Evolutionary conservation across 1,140 invertebrate genomes (phyloP), one percentile per base, ranked within the genome.

Genomic region (Brachionus paranguensis): DNA sequence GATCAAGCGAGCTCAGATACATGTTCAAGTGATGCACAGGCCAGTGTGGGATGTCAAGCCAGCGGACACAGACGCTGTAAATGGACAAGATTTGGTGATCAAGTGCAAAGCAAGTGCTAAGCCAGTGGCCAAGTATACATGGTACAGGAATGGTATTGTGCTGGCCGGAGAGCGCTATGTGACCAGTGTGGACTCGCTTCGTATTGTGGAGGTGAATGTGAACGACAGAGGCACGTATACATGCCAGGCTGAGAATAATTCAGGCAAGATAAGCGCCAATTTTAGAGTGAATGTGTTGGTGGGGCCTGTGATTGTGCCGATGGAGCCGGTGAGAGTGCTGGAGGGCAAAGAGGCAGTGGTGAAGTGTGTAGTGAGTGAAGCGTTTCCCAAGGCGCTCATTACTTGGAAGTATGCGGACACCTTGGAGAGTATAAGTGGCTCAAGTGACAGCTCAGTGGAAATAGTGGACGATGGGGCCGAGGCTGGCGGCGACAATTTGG

Each of bases 381-480:
- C 78, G 5, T 81, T 81, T 64, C 78, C 78, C 20, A 81, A 81
- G 20, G 78, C 78, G n/a, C 0, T 17, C 29, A 81, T 81, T 7
- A 81, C 33, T 29, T 81, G 78, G 78, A 81, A 81, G 27, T 81
- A 64, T 41, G 78, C 78, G 11, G 78, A 81, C 27, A 64, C 50
- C 0, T 47, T 45, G 60, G 29, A 81, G 41, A 14, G 10, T n/a
- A 81, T 81, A 41, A 64, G 27, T 3, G 7, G 29, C 5, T 29
- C 24, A 6, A 81, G 20, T 33, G 72, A 76, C 41, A 72, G 2
- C 8, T 41, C 68, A 53, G 11, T 76, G n/a, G 6, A 50, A 50
- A 76, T 76, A 14, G 45, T 50, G 24, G 72, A 47, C 8, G 45
- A 76, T 64, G 37, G 20, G 3, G 29, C 14, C 1, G 12, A 11